Percentiles rank a stretch among this genome's conserved stretches.
Conservation (phyloP, 1,140 invertebrate species). For the Zeugodacus cucurbitae region DNA sequence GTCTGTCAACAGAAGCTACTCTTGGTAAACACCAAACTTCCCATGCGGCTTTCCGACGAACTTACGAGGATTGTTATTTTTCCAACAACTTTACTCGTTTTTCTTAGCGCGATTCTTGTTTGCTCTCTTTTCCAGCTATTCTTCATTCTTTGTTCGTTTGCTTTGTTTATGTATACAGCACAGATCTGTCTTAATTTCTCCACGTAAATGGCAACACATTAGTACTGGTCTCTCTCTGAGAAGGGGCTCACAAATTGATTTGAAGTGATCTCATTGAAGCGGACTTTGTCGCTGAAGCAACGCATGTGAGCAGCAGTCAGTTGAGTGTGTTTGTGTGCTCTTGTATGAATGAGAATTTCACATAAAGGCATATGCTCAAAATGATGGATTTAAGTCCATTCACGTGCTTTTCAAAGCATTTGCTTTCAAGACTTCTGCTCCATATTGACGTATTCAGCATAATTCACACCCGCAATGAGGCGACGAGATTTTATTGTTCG, state of each 20-base stretch:
- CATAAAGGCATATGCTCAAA: background rate
- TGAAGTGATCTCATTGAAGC: conserved; percentile 16
- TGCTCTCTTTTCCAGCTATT: background rate
- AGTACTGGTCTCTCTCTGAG: background rate
- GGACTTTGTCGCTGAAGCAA: background rate
- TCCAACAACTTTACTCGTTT: background rate
- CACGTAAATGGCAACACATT: background rate
- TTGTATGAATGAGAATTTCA: background rate
- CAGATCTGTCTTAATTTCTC: background rate
- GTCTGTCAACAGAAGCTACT: background rate
- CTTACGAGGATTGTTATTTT: background rate
- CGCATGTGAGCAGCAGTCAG: background rate
- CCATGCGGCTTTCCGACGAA: background rate
- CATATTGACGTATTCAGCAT: background rate
- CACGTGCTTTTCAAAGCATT: conserved; percentile 19
- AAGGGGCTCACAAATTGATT: conserved; percentile 11
- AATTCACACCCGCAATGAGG: background rate
- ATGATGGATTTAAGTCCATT: background rate
- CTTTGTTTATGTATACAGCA: background rate
- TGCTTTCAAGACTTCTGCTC: background rate
- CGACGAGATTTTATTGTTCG: no score
- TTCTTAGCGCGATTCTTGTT: background rate
- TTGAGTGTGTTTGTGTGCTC: background rate
- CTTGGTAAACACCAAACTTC: background rate
- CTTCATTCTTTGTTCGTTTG: background rate